Percentiles rank a stretch among this genome's conserved stretches.
These are phyloP conservation scores for Mesochorus sp. DNA, from an alignment of 2,888 invertebrate species.

Conservation along the genomic window DNA sequence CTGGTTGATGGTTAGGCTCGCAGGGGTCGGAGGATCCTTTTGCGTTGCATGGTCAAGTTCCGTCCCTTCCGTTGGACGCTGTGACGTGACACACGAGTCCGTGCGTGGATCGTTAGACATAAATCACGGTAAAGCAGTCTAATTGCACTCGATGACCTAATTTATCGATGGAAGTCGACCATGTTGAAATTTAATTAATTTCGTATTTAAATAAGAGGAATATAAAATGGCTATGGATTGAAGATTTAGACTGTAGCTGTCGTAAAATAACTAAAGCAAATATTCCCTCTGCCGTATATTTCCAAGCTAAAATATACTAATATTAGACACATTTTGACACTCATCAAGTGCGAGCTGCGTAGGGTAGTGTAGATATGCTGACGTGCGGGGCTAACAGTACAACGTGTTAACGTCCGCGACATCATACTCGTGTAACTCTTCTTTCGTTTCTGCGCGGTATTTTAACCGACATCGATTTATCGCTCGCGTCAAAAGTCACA, in stretches of 20 bases:
- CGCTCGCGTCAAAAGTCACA: conserved; percentile 70
- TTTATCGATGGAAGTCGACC: too few relatives aligned
- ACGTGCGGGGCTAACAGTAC: conserved; percentile 62
- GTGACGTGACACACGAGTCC: conserved; percentile 42
- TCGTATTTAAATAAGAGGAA: too few relatives aligned
- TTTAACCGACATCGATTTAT: conserved; percentile 73
- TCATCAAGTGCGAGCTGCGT: conserved; percentile 54
- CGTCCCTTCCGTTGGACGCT: conserved; percentile 12
- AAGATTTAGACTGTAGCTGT: too few relatives aligned
- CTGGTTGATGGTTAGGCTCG: conserved; percentile 71
- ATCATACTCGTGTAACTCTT: conserved; percentile 74
- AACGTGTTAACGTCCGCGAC: conserved; percentile 73
- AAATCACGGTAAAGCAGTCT: conserved; percentile 42
- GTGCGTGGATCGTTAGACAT: conserved; percentile 28
- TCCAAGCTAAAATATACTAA: conserved; percentile 38
- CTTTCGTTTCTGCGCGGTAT: conserved; percentile 58
- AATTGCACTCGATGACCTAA: not conserved
- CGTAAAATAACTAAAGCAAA: too few relatives aligned
- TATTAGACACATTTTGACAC: conserved; percentile 59
- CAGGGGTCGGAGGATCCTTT: conserved; percentile 52
- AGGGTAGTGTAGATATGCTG: conserved; percentile 26
- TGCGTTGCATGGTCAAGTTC: conserved; percentile 31
- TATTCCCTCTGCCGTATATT: too few relatives aligned
- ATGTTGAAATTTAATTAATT: too few relatives aligned
- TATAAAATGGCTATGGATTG: not conserved